phyloP scores from a whole-genome alignment of 2,888 invertebrate species.

The Patella depressa region DNA sequence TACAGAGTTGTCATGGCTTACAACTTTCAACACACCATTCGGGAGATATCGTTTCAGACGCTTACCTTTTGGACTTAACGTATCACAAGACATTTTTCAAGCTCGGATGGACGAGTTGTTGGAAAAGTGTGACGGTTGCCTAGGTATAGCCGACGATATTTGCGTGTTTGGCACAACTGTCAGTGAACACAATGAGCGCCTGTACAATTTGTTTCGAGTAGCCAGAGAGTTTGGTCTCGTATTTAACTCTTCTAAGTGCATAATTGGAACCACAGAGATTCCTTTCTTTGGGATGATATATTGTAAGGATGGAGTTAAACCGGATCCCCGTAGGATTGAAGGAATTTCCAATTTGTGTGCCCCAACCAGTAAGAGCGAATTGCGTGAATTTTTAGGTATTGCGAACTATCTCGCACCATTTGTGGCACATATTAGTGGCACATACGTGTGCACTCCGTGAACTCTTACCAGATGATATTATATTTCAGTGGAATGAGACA shows the following conservation, averaged over 20 bases:
- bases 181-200: not conserved
- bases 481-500: not conserved
- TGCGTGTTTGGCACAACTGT: not conserved
- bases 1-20: not conserved
- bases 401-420: too few relatives aligned
- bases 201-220: not conserved
- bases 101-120: not conserved
- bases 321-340: not conserved
- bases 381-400: slow-evolving; percentile 1
- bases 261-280: slow-evolving; percentile 14
- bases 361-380: not conserved
- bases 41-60: not conserved
- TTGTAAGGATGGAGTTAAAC: not conserved
- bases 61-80: not conserved
- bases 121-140: not conserved
- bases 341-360: not conserved
- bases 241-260: not conserved
- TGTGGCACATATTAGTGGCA: too few relatives aligned
- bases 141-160: not conserved
- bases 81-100: not conserved
- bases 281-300: slow-evolving; percentile 8
- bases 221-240: slow-evolving; percentile 4
- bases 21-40: not conserved
- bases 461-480: not conserved
- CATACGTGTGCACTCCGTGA: not conserved